Percentiles rank a stretch among this genome's conserved stretches.
phyloP scores from a whole-genome alignment of 1,140 invertebrate genomes.

The Gyrodactylus salaris region DNA sequence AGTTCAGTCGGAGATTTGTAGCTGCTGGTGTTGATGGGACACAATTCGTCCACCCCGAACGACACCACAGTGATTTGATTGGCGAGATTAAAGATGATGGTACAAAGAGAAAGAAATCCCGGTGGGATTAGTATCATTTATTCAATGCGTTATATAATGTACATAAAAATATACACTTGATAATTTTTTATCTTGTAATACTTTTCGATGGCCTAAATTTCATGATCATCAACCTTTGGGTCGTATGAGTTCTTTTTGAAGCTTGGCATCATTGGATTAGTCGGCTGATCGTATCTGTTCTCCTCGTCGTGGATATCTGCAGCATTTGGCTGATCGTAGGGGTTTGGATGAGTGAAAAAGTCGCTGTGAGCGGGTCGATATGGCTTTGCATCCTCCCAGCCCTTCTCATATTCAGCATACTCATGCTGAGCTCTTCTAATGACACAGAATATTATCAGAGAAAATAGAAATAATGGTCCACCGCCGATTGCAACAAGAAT shows the following conservation, averaged over 20 bases:
- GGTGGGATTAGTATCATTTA: conserved; percentile 2
- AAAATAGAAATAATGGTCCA: conserved; percentile 1
- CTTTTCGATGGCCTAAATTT: neutral
- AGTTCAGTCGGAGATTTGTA: neutral
- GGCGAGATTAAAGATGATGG: neutral
- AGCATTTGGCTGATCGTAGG: neutral
- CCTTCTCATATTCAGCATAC: neutral
- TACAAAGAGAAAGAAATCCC: neutral
- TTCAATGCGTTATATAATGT: neutral
- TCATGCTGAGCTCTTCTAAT: neutral
- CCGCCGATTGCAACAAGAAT: neutral
- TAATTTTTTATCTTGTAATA: neutral
- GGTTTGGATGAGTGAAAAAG: neutral
- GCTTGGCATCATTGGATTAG: too few species aligned
- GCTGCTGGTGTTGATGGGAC: neutral
- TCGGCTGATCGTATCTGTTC: too few species aligned
- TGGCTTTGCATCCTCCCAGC: neutral
- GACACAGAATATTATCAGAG: neutral
- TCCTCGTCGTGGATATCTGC: neutral
- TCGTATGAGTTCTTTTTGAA: too few species aligned
- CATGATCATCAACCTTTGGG: neutral
- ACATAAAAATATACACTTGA: neutral
- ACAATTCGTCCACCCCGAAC: neutral
- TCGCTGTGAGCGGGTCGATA: neutral
- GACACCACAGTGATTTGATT: neutral